phyloP scores from a whole-genome alignment of 2,797 vertebrate species.

The Delichon dasypus region DNA sequence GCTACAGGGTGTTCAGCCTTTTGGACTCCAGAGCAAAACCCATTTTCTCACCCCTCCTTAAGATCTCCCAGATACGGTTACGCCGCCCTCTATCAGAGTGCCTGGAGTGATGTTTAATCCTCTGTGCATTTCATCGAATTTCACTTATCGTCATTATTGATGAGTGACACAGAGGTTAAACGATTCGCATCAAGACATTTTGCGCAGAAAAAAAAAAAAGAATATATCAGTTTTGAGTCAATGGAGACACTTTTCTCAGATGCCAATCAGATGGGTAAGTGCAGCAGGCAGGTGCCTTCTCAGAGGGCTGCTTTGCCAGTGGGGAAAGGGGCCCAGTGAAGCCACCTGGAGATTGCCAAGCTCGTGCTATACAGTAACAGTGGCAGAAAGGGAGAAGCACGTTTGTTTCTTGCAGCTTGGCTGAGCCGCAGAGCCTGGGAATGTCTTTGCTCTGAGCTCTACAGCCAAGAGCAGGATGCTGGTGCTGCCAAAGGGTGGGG shows the following conservation, averaged over 20 bases:
- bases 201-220: not conserved
- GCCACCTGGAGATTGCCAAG: constrained; percentile 17
- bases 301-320: not conserved
- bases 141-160: constrained; percentile 65
- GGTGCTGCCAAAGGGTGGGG: constrained; percentile 47
- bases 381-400: not conserved
- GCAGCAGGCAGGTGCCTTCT: not conserved
- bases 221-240: constrained; percentile 7
- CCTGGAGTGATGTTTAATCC: constrained; percentile 62
- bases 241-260: not conserved
- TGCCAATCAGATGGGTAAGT: not conserved
- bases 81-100: not conserved
- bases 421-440: not conserved
- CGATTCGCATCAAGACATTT: not conserved
- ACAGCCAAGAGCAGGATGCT: constrained; percentile 39
- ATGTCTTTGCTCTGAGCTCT: not conserved
- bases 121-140: constrained; percentile 40
- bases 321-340: not conserved
- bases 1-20: not conserved
- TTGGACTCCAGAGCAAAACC: not conserved
- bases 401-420: not conserved
- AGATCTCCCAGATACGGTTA: not conserved
- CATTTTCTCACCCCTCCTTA: not conserved
- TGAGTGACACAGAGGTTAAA: constrained; percentile 63
- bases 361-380: not conserved